These are phyloP conservation scores for Eulemur mongoz DNA, from an alignment of 2,797 vertebrate genomes.

Conservation along the genomic window DNA sequence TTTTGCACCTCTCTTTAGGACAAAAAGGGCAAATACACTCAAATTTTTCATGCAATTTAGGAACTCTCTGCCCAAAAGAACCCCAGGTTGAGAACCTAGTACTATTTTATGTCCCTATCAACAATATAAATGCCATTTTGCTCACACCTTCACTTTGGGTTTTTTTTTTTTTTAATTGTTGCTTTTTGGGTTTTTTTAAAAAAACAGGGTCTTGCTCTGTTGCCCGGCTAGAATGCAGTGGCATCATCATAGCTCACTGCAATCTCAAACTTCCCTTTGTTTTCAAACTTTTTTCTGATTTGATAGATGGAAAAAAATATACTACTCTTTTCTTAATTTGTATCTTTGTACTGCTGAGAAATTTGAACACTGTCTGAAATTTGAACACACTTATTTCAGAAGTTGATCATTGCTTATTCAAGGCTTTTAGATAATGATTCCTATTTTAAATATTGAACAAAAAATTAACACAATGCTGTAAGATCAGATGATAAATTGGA, in stretches of 20 bases:
- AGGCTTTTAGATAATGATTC: neutral
- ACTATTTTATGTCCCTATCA: neutral
- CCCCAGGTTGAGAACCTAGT: neutral
- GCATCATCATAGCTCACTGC: neutral
- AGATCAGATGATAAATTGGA: neutral
- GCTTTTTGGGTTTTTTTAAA: neutral
- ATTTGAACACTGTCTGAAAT: neutral
- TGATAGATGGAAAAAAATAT: neutral
- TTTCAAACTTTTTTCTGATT: slow-evolving; percentile 8
- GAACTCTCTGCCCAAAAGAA: neutral
- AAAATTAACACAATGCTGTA: neutral
- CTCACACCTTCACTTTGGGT: neutral
- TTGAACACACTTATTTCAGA: neutral
- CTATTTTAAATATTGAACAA: neutral
- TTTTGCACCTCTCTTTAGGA: neutral
- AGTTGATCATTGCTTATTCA: neutral
- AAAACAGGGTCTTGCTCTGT: neutral
- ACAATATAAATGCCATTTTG: neutral
- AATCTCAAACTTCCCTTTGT: neutral
- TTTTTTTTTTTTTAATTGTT: neutral
- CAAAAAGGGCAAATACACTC: neutral
- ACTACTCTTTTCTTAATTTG: neutral
- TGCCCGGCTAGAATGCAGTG: neutral
- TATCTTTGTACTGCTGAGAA: slow-evolving; percentile 15
- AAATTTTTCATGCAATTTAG: neutral